Base-by-base conservation (phyloP, 30 jellyfish, hydroid and myxozoan species). In the Rhopilema esculentum region DNA sequence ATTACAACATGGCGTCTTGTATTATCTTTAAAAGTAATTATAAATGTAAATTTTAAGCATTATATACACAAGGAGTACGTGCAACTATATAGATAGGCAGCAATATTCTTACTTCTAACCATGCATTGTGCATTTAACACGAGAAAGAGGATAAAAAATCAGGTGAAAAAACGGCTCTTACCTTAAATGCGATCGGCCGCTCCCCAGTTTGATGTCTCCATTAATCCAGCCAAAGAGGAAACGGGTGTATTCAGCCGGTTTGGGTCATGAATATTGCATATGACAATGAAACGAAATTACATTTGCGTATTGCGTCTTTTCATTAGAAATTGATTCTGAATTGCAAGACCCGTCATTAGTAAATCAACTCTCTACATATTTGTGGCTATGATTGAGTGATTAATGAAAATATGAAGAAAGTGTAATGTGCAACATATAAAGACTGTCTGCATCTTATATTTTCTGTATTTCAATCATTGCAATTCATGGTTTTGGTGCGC, bases 301-400 rank as follows among this genome's bases (percentile, higher is more conserved):
- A 48, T 29, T 49, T 75, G 49, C 24, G 40, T 30, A 19, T 49
- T 0, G 85, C 49, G 85, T 75, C 85, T 71, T 27, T 75, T 75
- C 85, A 75, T 49, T 27, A 75, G 19, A 21, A 49, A 9, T 48
- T 8, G 0, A 20, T 30, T 66, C 27, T 53, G 33, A 75, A 75
- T 75, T 19, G 20, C 31, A 28, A 20, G 27, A 75, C 85, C 85
- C 6, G 85, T 75, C 40, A 20, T 0, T 27, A 22, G n/a, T 16
- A 53, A 31, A 52, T 75, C 25, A 27, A 16, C 31, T 27, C 48
- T 23, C 0, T 12, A 1, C 7, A 23, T 23, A 28, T 52, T 25
- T 2, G 69, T 28, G 28, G 57, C 57, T 27, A 1, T 16, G 66
- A 26, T 27, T 24, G 67, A 29, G 22, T 72, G n/a, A n/a, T n/a